phyloP scores from a whole-genome alignment of 2,113 vertebrate species.

The Furnarius figulus region DNA sequence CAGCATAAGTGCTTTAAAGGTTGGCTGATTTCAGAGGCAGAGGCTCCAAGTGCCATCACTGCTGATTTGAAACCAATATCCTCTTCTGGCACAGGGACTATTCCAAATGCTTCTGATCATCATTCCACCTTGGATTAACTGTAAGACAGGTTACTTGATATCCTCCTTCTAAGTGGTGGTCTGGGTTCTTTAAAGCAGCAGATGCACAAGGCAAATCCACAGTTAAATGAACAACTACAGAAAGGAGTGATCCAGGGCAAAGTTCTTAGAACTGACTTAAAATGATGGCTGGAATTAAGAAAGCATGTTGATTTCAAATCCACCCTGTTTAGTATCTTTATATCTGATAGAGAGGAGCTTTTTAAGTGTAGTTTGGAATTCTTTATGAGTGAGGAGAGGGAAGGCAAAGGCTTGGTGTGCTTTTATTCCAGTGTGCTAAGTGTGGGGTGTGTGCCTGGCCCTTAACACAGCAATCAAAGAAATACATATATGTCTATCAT shows the following conservation, averaged over 20 bases:
- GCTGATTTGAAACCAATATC: not conserved
- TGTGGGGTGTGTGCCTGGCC: not conserved
- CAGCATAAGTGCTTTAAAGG: not conserved
- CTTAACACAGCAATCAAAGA: not conserved
- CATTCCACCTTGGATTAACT: slow-evolving; percentile 21
- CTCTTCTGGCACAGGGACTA: not conserved
- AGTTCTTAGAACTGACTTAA: not conserved
- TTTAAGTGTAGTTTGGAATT: not conserved
- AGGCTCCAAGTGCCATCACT: not conserved
- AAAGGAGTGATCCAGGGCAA: not conserved
- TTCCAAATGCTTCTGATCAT: slow-evolving; percentile 27
- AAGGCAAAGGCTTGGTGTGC: not conserved
- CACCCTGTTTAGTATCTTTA: not conserved
- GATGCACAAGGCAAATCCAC: not conserved
- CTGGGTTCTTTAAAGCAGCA: not conserved
- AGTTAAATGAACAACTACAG: not conserved
- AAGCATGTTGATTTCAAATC: not conserved
- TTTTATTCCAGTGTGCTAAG: not conserved
- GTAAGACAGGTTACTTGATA: slow-evolving; percentile 13
- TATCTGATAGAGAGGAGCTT: not conserved
- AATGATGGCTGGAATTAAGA: not conserved
- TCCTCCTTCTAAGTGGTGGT: not conserved
- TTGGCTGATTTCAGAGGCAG: not conserved
- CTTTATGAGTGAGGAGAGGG: not conserved
- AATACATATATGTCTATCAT: not conserved